Evolutionary conservation across 2,113 vertebrate genomes (phyloP), one percentile per base, ranked within the genome.

Genomic region (Megaleporinus macrocephalus): DNA sequence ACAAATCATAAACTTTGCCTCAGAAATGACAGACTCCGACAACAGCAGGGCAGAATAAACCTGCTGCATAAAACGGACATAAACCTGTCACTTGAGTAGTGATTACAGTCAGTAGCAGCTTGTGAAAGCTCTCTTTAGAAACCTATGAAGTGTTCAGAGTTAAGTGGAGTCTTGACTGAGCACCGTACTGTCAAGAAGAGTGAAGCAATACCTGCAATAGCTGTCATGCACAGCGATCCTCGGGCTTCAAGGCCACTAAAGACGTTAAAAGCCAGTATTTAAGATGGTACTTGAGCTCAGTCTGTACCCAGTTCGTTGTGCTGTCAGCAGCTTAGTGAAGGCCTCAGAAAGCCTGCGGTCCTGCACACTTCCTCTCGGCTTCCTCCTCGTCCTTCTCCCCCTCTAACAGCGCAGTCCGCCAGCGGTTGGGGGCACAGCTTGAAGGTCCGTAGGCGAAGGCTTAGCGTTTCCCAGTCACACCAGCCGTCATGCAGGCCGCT

Each of bases 301-400:
- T 22, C 47, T 44, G 49, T 55, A 14, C 24, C 26, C 71, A 55
- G 47, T 55, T 12, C 2, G 15, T 11, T 1, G 47, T 36, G 59
- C 59, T 41, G 79, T 81, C 71, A 69, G 41, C 30, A 4, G 63
- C 63, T 66, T 36, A 3, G 16, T 18, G 41, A 41, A 78, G 86
- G 86, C 84, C 89, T 81, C 29, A 49, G 69, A 77, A 83, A 88
- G 86, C 82, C 89, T 84, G 83, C 83, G 79, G 66, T 86, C 49
- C 83, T 84, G 79, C 69, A 72, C 84, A 83, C 76, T 88, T 89
- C 89, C 88, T 88, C 71, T 78, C 81, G 84, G 87, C 73, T 65
- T 91, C 87, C 90, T 87, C 90, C 91, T 90, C 87, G 89, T 89
- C 89, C 87, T 85, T 90, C 53, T 55, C 7, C 16, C 53, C 20